A percentile compares a stretch with the other conserved stretches of the same genome.
phyloP scores from a whole-genome alignment of 2,113 vertebrate species.

The Aegithalos caudatus region DNA sequence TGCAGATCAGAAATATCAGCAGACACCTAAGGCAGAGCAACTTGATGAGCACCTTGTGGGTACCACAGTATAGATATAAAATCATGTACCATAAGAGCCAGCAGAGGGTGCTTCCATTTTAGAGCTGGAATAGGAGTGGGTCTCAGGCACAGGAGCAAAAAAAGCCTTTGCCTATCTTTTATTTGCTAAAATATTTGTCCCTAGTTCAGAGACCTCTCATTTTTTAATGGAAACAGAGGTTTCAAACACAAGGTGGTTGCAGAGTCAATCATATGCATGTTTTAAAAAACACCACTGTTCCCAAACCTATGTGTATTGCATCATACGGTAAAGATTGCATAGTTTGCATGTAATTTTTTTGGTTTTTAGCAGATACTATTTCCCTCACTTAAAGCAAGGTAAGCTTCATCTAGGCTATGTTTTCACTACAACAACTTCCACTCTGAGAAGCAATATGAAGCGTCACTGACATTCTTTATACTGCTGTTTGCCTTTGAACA shows the following conservation, averaged over 20 bases:
- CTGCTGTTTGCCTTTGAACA: conserved; percentile 31
- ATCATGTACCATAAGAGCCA: conserved; percentile 46
- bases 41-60: not conserved
- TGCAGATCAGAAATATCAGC: not conserved
- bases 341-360: not conserved
- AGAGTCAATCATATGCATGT: not conserved
- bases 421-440: not conserved
- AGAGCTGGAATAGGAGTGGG: conserved; percentile 8
- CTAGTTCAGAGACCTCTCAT: not conserved
- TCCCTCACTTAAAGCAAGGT: not conserved
- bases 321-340: not conserved
- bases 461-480: conserved; percentile 10
- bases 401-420: not conserved
- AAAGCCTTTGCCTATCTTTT: not conserved
- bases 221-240: not conserved
- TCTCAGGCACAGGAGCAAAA: not conserved
- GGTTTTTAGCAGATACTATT: not conserved
- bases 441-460: not conserved
- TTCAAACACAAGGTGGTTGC: not conserved
- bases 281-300: not conserved
- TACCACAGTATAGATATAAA: not conserved
- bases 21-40: not conserved
- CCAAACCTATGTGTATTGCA: not conserved
- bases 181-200: not conserved
- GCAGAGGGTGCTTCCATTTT: conserved; percentile 70